Percentiles rank a stretch among this genome's conserved stretches.
Evolutionary conservation across 2,888 invertebrate genomes (phyloP).

Genomic region (Synanthedon formicaeformis): DNA sequence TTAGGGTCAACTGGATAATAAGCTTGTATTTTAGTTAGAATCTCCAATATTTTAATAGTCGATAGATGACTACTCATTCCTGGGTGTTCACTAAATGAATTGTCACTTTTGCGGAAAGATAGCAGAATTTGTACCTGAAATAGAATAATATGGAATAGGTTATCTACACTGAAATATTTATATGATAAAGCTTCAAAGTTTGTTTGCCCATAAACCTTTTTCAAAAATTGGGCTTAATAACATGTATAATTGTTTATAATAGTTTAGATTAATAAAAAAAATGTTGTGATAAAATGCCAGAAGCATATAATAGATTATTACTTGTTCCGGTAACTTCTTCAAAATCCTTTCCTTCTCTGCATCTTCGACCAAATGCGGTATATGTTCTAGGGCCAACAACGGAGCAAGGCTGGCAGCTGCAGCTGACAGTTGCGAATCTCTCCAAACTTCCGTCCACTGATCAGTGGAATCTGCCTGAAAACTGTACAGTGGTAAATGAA

Average conservation of each 20-base stretch:
- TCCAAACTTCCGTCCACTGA: conserved; percentile 57
- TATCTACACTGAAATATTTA: not conserved
- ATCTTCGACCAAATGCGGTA: conserved; percentile 63
- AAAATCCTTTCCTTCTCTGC: conserved; percentile 60
- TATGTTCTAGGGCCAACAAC: conserved; percentile 66
- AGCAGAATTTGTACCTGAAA: conserved; percentile 72
- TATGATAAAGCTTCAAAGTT: too few species aligned
- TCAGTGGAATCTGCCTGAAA: conserved; percentile 44
- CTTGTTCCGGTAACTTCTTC: conserved; percentile 69
- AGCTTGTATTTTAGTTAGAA: conserved; percentile 71
- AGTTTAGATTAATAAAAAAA: too few species aligned
- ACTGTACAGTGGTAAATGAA: conserved; percentile 67
- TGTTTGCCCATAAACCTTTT: too few species aligned
- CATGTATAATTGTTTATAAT: too few species aligned
- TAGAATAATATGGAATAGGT: not conserved
- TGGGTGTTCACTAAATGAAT: conserved; percentile 76
- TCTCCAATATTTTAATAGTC: conserved; percentile 72
- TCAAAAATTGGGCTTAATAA: too few species aligned
- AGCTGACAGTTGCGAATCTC: conserved; percentile 59
- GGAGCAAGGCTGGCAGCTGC: conserved; percentile 72
- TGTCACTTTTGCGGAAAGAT: conserved; percentile 73
- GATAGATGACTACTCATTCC: conserved; percentile 72
- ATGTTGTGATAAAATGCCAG: not conserved
- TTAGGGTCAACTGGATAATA: conserved; percentile 74
- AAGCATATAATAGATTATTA: conserved; percentile 16